Conservation (phyloP, 1,140 invertebrate species). For the Drosophila subobscura region DNA sequence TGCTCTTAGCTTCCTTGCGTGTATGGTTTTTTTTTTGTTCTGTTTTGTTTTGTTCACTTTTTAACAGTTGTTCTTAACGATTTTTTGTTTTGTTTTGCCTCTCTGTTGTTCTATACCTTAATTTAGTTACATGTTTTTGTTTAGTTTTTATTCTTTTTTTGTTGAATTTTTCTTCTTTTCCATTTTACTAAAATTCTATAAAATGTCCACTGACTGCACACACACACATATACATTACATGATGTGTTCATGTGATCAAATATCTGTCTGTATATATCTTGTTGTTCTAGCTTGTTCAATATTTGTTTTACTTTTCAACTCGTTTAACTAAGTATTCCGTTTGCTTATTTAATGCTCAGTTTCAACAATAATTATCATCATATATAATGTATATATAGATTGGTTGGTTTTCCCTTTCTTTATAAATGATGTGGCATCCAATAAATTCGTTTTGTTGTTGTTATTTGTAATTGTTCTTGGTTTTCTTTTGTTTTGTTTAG, state of each 20-base stretch:
- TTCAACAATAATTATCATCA: conserved; percentile 78
- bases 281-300: conserved; percentile 69
- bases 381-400: conserved; percentile 52
- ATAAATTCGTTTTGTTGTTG: conserved; percentile 84
- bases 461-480: conserved; percentile 70
- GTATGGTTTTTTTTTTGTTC: conserved; percentile 43
- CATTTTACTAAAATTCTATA: conserved; percentile 80
- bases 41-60: conserved; percentile 43
- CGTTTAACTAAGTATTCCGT: conserved; percentile 56
- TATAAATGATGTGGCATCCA: conserved; percentile 84
- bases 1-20: conserved; percentile 81
- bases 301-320: conserved; percentile 59
- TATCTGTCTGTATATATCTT: conserved; percentile 53
- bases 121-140: conserved; percentile 35
- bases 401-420: conserved; percentile 64
- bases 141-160: conserved; percentile 24
- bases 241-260: not conserved
- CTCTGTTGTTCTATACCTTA: conserved; percentile 60
- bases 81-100: conserved; percentile 30
- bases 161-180: conserved; percentile 45
- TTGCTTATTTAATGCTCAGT: conserved; percentile 72
- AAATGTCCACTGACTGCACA: conserved; percentile 74
- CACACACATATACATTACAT: conserved; percentile 42
- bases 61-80: conserved; percentile 22
- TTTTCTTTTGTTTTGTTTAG: conserved; percentile 53